Conservation (phyloP, 2,797 vertebrate species). For the Coreius guichenoti region DNA sequence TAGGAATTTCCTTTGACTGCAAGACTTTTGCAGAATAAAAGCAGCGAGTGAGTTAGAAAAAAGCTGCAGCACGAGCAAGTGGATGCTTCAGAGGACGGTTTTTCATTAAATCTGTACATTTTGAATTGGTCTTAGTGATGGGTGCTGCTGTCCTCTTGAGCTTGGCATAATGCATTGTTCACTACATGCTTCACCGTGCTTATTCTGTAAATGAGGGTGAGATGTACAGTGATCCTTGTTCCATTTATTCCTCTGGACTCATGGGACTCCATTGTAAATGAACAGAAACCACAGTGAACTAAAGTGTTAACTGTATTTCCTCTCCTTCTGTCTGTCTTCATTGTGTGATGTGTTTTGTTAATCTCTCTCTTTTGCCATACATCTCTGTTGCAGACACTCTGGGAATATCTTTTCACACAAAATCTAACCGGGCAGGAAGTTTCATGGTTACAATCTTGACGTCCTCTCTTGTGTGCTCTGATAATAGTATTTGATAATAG, state of each 20-base stretch:
- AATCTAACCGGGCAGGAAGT: not conserved
- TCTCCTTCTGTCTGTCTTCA: not conserved
- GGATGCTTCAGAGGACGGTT: not conserved
- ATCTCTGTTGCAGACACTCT: not conserved
- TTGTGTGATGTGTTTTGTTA: not conserved
- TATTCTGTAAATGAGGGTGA: not conserved
- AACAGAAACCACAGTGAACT: not conserved
- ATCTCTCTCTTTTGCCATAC: not conserved
- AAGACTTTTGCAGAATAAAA: not conserved
- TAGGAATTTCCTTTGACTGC: not conserved
- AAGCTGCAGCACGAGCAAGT: not conserved
- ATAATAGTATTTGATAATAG: conserved; percentile 13
- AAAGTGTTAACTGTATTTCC: not conserved
- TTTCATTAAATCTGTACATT: conserved; percentile 5
- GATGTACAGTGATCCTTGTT: not conserved
- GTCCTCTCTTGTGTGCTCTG: not conserved
- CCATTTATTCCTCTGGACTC: not conserved
- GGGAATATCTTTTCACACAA: conserved; percentile 32
- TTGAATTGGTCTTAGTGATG: not conserved
- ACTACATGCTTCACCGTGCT: not conserved
- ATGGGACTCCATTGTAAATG: not conserved
- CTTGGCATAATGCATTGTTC: not conserved
- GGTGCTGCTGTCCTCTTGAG: not conserved
- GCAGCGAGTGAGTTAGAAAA: not conserved
- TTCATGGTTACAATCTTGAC: conserved; percentile 24